Base-by-base conservation (phyloP, 2,888 invertebrate genomes). In the Pardosa pseudoannulata region DNA sequence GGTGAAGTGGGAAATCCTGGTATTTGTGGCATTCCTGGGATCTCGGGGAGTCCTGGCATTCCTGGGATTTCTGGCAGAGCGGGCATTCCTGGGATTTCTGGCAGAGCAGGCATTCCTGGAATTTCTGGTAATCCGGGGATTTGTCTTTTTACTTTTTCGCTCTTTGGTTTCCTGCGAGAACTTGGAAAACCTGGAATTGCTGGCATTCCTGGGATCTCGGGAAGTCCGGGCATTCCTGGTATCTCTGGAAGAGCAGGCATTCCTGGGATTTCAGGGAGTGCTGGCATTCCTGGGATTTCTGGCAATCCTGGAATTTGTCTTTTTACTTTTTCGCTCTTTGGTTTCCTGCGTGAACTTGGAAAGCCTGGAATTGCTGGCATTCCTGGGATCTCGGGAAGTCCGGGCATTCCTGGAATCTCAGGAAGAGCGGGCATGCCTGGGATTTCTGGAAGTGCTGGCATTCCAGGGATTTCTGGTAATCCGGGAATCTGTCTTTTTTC, bases 361-460 rank as follows among this genome's bases (percentile, higher is more conserved):
- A 80, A 65, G 50, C 29, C 32, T n/a, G n/a, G n/a, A n/a, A n/a
- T n/a, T n/a, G n/a, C n/a, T 39, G 80, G 72, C 50, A 74, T 67
- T 41, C 76, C 76, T 67, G 83, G 78, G 0, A 82, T 50, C 71
- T 71, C 31, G 7, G 83, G n/a, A n/a, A n/a, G n/a, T n/a, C n/a
- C n/a, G n/a, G 82, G 82, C 41, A 82, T 64, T 27, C 68, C 74
- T 6, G 80, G 80, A 9, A 80, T 31, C 23, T 65, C 72, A 1
- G 79, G 79, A 6, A 73, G 7, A 41, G 23, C 71, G 5, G 67
- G 80, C 19, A 80, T 29, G 13, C 74, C 81, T 16, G 74, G 81
- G 0, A 80, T 74, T 56, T 74, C 46, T 2, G 81, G 67, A 13
- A 67, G 28, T 67, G 11, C 67, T n/a, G 67, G 74, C 28, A 81